Percentiles rank a stretch among this genome's conserved stretches.
Evolutionary conservation across 2,888 invertebrate species (phyloP).

Genomic region (Hemistola chrysoprasaria): DNA sequence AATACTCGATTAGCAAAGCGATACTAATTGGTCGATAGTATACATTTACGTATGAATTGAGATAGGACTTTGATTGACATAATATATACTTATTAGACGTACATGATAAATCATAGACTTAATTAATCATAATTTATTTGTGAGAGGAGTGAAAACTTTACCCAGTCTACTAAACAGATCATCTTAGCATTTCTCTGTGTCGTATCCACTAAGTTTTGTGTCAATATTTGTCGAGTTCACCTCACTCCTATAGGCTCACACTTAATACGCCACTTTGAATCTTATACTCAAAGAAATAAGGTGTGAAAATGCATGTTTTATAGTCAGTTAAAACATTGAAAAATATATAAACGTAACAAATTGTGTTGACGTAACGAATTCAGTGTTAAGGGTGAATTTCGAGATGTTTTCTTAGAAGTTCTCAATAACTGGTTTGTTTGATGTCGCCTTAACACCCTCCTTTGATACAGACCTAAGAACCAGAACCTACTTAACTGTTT

Average conservation of each 20-base stretch:
- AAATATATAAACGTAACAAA: conserved; percentile 40
- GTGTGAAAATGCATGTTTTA: conserved; percentile 8
- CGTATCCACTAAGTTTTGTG: conserved; percentile 65
- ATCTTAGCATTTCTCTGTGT: conserved; percentile 45
- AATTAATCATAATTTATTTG: too few species aligned
- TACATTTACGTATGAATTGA: too few species aligned
- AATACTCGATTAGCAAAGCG: too few species aligned
- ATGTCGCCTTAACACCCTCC: background rate
- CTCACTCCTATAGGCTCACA: conserved; percentile 51
- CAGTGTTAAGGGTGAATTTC: conserved; percentile 36
- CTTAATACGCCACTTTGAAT: conserved; percentile 19
- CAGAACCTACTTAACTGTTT: too few species aligned
- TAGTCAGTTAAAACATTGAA: conserved; percentile 14
- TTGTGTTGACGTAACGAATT: conserved; percentile 47
- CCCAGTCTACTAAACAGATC: too few species aligned
- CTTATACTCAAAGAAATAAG: conserved; percentile 7
- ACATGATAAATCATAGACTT: too few species aligned
- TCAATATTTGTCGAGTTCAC: conserved; percentile 69
- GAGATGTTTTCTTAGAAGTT: conserved; percentile 14
- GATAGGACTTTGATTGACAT: too few species aligned
- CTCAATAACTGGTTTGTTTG: conserved; percentile 4
- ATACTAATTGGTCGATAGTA: too few species aligned
- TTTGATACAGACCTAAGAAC: too few species aligned
- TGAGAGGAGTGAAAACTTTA: too few species aligned
- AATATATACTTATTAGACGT: too few species aligned